A percentile compares a stretch with the other conserved stretches of the same genome.
Evolutionary conservation across 64 coral and sea anemone species (phyloP).

Genomic region (Hydrozoanthus tunicans): DNA sequence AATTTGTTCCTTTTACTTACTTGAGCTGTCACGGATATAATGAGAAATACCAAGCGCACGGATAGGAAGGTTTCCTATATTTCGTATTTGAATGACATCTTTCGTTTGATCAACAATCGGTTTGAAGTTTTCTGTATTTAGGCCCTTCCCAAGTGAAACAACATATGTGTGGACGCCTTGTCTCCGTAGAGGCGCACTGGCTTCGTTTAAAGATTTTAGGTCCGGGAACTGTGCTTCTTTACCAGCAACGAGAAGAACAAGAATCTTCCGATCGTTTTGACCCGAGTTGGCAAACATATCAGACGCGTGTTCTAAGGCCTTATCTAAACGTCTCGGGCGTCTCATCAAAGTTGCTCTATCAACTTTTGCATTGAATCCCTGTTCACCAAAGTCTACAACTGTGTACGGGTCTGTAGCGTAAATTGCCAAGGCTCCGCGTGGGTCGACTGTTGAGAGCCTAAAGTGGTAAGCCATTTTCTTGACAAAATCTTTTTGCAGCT

Average conservation of each 20-base stretch:
- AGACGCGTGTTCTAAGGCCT: constrained; percentile 46
- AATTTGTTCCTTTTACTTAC: constrained; percentile 12
- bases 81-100: constrained; percentile 30
- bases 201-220: constrained; percentile 32
- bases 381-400: constrained; percentile 51
- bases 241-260: constrained; percentile 55
- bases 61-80: constrained; percentile 30
- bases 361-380: constrained; percentile 29
- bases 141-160: constrained; percentile 48
- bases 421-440: constrained; percentile 40
- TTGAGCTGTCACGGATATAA: constrained; percentile 17
- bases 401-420: constrained; percentile 48
- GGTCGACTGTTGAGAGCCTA: constrained; percentile 40
- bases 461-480: constrained; percentile 52
- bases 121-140: neutral
- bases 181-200: constrained; percentile 41
- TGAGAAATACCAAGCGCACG: constrained; percentile 4
- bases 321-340: constrained; percentile 57
- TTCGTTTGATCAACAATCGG: constrained; percentile 16
- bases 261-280: constrained; percentile 22
- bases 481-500: constrained; percentile 62
- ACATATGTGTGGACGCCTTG: constrained; percentile 61
- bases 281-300: constrained; percentile 42
- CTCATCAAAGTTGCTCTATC: constrained; percentile 46
- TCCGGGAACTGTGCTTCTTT: neutral